phyloP scores from a whole-genome alignment of 2,797 vertebrate genomes.

The Rhinophrynus dorsalis region DNA sequence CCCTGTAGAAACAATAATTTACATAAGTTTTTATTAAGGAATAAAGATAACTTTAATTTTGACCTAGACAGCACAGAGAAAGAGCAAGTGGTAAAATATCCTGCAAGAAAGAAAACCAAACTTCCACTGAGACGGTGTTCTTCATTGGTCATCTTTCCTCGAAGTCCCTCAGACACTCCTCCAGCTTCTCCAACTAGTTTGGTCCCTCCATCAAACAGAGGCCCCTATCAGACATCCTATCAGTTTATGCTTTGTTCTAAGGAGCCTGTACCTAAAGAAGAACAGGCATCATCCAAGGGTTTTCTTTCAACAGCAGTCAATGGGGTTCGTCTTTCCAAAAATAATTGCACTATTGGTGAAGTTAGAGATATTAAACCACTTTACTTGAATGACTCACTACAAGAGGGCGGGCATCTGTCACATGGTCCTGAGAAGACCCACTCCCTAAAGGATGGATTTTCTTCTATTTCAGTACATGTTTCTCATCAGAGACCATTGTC shows the following conservation, averaged over 20 bases:
- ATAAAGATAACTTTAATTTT: slow-evolving; percentile 72
- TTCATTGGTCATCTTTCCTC: slow-evolving; percentile 91
- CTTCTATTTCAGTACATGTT: slow-evolving; percentile 76
- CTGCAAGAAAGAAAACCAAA: slow-evolving; percentile 67
- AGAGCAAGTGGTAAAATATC: slow-evolving; percentile 60
- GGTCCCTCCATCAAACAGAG: slow-evolving; percentile 60
- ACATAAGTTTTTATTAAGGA: slow-evolving; percentile 73
- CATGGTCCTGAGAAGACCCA: slow-evolving; percentile 54
- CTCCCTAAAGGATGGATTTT: slow-evolving; percentile 71
- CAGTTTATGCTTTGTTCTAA: slow-evolving; percentile 70
- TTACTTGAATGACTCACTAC: slow-evolving; percentile 69
- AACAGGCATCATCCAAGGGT: slow-evolving; percentile 67
- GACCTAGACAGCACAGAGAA: slow-evolving; percentile 75
- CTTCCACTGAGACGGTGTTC: slow-evolving; percentile 87
- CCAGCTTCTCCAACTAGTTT: slow-evolving; percentile 81
- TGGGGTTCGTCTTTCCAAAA: slow-evolving; percentile 77
- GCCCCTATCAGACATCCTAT: slow-evolving; percentile 73
- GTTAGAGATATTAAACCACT: slow-evolving; percentile 78
- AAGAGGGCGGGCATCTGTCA: slow-evolving; percentile 63
- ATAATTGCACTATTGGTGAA: slow-evolving; percentile 62
- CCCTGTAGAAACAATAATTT: slow-evolving; percentile 70
- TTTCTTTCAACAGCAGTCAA: slow-evolving; percentile 77
- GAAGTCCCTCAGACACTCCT: slow-evolving; percentile 85
- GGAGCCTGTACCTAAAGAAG: slow-evolving; percentile 68
- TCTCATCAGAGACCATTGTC: slow-evolving; percentile 70